Percentiles rank a stretch among this genome's conserved stretches.
Evolutionary conservation across 2,888 invertebrate species (phyloP).

Genomic region (Rhodophaea formosa): DNA sequence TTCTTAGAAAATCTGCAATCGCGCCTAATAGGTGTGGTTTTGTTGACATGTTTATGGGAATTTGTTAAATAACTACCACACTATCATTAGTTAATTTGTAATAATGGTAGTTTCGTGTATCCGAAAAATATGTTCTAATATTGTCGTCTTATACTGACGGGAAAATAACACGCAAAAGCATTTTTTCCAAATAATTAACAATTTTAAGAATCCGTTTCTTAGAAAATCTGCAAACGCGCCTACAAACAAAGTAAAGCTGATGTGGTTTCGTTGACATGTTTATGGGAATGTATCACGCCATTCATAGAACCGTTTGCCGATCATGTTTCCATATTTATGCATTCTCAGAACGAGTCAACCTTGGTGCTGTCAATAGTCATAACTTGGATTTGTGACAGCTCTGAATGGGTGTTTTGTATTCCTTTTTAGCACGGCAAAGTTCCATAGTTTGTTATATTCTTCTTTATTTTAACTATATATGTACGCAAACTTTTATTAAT

Average conservation of each 20-base stretch:
- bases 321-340: conserved; percentile 7
- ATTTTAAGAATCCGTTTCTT: background rate
- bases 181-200: too few species aligned
- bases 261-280: conserved; percentile 3
- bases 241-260: background rate
- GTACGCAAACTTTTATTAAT: too few species aligned
- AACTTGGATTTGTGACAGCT: background rate
- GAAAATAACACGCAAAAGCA: too few species aligned
- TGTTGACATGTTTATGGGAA: conserved; percentile 2
- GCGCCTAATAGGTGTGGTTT: conserved; percentile 1
- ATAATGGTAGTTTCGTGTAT: too few species aligned
- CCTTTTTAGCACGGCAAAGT: too few species aligned
- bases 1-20: background rate
- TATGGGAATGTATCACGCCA: conserved; percentile 4
- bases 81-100: too few species aligned
- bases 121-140: too few species aligned
- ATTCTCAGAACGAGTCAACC: background rate
- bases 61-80: too few species aligned
- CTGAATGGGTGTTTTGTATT: background rate
- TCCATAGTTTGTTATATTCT: too few species aligned
- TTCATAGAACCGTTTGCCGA: background rate
- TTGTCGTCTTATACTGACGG: too few species aligned
- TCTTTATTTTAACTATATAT: too few species aligned
- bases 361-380: conserved; percentile 7
- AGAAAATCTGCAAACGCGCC: background rate